These are phyloP conservation scores for Hemiprocne comata DNA, from an alignment of 2,113 vertebrate genomes.

Conservation along the genomic window DNA sequence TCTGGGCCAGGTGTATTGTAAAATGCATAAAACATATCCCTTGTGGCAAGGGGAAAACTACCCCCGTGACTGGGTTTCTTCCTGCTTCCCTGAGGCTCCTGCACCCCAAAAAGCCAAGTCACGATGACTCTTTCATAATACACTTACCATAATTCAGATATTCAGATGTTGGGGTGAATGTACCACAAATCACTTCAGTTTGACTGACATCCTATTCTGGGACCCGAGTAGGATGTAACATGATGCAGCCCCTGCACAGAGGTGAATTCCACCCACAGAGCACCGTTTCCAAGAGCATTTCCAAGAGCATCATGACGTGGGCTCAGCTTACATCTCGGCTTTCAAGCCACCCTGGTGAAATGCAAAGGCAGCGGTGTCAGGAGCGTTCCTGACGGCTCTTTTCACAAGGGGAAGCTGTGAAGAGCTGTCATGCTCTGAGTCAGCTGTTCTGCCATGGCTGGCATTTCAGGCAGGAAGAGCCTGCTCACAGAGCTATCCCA, in stretches of 20 bases:
- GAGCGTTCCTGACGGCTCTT: neutral
- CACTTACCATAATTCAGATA: neutral
- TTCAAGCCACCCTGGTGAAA: neutral
- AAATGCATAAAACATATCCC: neutral
- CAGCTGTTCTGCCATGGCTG: slow-evolving; percentile 37
- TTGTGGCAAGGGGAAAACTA: accelerated
- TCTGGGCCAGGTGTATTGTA: neutral
- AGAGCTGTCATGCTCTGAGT: slow-evolving; percentile 39
- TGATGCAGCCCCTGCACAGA: neutral
- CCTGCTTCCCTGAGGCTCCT: neutral
- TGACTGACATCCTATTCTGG: neutral
- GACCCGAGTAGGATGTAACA: neutral
- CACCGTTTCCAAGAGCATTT: neutral
- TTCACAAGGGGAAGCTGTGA: slow-evolving; percentile 11
- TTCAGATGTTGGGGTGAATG: neutral
- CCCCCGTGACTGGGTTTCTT: accelerated
- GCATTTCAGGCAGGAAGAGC: slow-evolving; percentile 16
- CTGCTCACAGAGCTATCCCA: neutral
- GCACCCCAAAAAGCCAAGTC: neutral
- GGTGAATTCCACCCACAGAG: neutral
- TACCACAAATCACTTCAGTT: neutral
- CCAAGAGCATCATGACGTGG: neutral
- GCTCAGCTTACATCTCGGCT: neutral
- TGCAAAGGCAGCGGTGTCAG: neutral
- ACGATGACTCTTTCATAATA: accelerated